These are phyloP conservation scores for Boloria euphrosyne DNA, from an alignment of 2,888 invertebrate genomes.

Conservation along the genomic window DNA sequence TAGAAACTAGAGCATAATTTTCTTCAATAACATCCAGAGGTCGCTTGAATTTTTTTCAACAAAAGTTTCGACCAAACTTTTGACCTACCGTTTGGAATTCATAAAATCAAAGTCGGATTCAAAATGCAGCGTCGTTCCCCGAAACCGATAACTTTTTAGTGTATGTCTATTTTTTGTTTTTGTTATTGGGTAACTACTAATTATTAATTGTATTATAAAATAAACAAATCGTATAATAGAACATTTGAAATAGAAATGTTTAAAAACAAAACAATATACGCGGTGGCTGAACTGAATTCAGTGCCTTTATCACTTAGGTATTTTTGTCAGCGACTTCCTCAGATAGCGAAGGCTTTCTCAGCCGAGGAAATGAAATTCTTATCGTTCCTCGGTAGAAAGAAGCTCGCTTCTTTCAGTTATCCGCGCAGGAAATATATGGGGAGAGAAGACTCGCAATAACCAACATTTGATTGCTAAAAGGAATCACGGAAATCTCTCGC, in stretches of 20 bases:
- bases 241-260: slow-evolving; percentile 21
- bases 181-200: background rate
- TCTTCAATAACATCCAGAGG: slow-evolving; percentile 31
- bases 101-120: slow-evolving; percentile 69
- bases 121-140: slow-evolving; percentile 65
- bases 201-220: background rate
- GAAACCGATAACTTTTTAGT: slow-evolving; percentile 48
- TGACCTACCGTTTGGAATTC: slow-evolving; percentile 79
- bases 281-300: slow-evolving; percentile 67
- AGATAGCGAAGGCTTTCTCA: slow-evolving; percentile 73
- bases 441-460: slow-evolving; percentile 65
- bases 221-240: slow-evolving; percentile 14
- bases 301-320: slow-evolving; percentile 77
- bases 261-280: slow-evolving; percentile 48
- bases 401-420: slow-evolving; percentile 77
- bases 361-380: slow-evolving; percentile 82
- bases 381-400: slow-evolving; percentile 75
- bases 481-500: slow-evolving; percentile 63
- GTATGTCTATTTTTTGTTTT: background rate
- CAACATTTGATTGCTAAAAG: slow-evolving; percentile 72
- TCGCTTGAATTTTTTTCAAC: slow-evolving; percentile 56
- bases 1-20: slow-evolving; percentile 53
- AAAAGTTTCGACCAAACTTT: slow-evolving; percentile 67
- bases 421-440: slow-evolving; percentile 76
- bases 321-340: slow-evolving; percentile 78